Base-by-base conservation (phyloP, 1,140 invertebrate genomes). In the Sesamia nonagrioides region DNA sequence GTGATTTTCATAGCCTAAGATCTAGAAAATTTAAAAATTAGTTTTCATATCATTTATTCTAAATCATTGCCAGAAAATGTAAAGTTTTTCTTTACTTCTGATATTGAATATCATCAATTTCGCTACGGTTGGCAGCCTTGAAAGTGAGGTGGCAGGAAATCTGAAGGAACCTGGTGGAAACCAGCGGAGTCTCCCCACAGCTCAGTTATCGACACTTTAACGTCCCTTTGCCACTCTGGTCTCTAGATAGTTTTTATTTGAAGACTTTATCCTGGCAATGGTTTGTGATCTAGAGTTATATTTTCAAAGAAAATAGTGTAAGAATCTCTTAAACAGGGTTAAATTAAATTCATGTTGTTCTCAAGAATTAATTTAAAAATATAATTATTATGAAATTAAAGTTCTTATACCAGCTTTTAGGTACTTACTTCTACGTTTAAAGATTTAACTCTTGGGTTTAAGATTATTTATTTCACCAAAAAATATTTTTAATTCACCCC, bases 201-300 rank as follows among this genome's bases (percentile, higher is more conserved):
- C 18, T 58, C 50, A 54, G 50, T 15, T 73, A 73, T 73, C 69
- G 69, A 73, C 69, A 73, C 48, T 72, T 69, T 40, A 73, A 33
- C 52, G 48, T 42, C 40, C 52, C 27, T 54, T 54, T 40, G 50
- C 66, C 52, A 73, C 33, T 58, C 33, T 56, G 52, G 40, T 58
- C 54, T 21, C 54, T 7, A 56, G 54, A 56, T 56, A 56, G 18
- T 56, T 56, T 56, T 56, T 56, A 56, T 56, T 27, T 21, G 18
- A 21, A 27, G 18, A 56, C 18, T 21, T 56, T 56, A 27, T 18
- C 27, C 54, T 56, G 27, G 27, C 54, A 56, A 21, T 56, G 54
- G 18, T 56, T 56, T 56, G 11, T 2, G 54, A 56, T 56, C 27
- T 56, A 56, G 54, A 27, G 18, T 21, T 56, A 27, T 18, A 56